Conservation (phyloP, 1,140 invertebrate species). For the Drosophila setifemur region DNA sequence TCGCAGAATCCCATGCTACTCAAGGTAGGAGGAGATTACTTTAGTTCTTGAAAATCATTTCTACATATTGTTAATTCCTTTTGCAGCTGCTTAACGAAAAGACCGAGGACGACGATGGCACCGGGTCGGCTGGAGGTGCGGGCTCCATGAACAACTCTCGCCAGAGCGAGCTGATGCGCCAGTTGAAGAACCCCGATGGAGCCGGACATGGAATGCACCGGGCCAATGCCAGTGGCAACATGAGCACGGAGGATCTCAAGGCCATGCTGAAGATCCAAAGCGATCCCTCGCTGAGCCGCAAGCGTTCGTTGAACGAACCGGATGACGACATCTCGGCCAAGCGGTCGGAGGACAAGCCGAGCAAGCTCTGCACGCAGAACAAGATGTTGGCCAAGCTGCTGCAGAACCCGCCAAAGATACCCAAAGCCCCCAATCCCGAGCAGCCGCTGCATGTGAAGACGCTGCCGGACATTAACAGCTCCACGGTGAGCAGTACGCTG, state of each 20-base stretch:
- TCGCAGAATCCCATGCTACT: constrained; percentile 87
- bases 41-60: constrained; percentile 11
- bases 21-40: too few relatives aligned
- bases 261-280: constrained; percentile 84
- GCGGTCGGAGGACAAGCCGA: constrained; percentile 84
- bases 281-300: constrained; percentile 84
- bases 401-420: constrained; percentile 88
- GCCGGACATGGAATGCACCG: constrained; percentile 84
- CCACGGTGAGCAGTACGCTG: constrained; percentile 56
- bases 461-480: constrained; percentile 86
- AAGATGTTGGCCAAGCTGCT: constrained; percentile 93
- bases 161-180: constrained; percentile 90
- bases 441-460: constrained; percentile 84
- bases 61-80: not conserved
- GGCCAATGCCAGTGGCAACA: constrained; percentile 44
- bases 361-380: constrained; percentile 91
- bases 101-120: constrained; percentile 90
- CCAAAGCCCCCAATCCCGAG: constrained; percentile 86
- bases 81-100: constrained; percentile 91
- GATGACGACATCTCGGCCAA: constrained; percentile 85
- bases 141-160: constrained; percentile 82
- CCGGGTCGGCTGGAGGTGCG: constrained; percentile 29
- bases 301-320: constrained; percentile 87
- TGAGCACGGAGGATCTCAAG: constrained; percentile 81
- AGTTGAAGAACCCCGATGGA: constrained; percentile 88